These are phyloP conservation scores for Mormyrus iriodes DNA, from an alignment of 2,113 vertebrate species.

Conservation along the genomic window DNA sequence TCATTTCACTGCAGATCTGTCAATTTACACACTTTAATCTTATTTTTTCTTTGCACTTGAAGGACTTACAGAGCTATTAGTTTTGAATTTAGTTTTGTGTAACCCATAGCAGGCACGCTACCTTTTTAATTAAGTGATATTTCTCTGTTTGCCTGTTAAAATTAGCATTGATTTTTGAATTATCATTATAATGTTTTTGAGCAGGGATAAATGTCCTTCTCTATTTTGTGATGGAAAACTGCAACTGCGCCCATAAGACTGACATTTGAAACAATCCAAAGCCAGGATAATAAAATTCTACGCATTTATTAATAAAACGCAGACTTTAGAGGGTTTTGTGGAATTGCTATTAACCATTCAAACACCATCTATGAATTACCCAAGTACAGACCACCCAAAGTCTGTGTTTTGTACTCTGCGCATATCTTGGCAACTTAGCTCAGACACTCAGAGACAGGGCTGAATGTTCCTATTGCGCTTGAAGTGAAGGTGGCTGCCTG, in stretches of 20 bases:
- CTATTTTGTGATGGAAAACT: constrained; percentile 42
- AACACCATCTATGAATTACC: constrained; percentile 48
- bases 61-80: neutral
- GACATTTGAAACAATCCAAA: constrained; percentile 56
- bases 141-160: neutral
- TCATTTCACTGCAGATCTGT: constrained; percentile 5
- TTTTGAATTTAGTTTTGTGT: neutral
- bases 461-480: constrained; percentile 2
- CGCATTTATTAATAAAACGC: constrained; percentile 57
- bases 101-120: neutral
- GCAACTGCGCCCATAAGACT: neutral
- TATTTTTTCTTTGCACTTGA: neutral
- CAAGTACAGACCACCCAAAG: neutral
- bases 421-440: neutral
- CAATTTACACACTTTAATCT: neutral
- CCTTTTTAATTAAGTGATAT: neutral
- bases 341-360: constrained; percentile 36
- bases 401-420: neutral
- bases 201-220: constrained; percentile 17
- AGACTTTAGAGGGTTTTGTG: constrained; percentile 44
- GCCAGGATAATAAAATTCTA: constrained; percentile 56
- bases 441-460: neutral
- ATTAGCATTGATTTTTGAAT: neutral
- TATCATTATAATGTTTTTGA: neutral
- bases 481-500: neutral